phyloP scores from a whole-genome alignment of 2,113 vertebrate genomes.

The Mesembrinibis cayennensis region DNA sequence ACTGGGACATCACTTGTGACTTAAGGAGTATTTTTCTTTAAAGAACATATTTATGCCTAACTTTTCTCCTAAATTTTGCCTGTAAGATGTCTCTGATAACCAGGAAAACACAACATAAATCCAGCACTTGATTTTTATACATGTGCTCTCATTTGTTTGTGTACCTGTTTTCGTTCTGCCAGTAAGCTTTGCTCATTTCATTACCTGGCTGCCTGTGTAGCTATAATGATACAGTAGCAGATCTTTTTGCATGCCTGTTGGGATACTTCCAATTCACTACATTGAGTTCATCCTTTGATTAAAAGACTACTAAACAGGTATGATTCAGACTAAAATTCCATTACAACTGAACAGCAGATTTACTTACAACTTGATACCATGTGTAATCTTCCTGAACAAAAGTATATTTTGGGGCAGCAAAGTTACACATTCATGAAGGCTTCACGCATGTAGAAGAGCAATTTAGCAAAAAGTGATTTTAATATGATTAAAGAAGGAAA shows the following conservation, averaged over 20 bases:
- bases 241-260: background rate
- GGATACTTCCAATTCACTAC: background rate
- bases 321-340: background rate
- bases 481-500: background rate
- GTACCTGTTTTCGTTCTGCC: background rate
- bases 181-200: background rate
- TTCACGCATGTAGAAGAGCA: background rate
- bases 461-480: background rate
- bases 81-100: background rate
- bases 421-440: background rate
- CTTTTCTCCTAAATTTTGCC: background rate
- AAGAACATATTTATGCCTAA: background rate
- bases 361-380: background rate
- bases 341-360: background rate
- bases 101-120: background rate
- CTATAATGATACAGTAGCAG: background rate
- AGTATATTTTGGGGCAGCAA: background rate
- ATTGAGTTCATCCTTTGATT: background rate
- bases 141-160: background rate
- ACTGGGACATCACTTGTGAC: background rate
- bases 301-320: background rate
- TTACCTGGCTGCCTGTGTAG: background rate
- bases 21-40: background rate
- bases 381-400: background rate
- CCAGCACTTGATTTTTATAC: background rate